A percentile compares a stretch with the other conserved stretches of the same genome.
Conservation (phyloP, 1,140 invertebrate species). For the Drosophila gunungcola region DNA sequence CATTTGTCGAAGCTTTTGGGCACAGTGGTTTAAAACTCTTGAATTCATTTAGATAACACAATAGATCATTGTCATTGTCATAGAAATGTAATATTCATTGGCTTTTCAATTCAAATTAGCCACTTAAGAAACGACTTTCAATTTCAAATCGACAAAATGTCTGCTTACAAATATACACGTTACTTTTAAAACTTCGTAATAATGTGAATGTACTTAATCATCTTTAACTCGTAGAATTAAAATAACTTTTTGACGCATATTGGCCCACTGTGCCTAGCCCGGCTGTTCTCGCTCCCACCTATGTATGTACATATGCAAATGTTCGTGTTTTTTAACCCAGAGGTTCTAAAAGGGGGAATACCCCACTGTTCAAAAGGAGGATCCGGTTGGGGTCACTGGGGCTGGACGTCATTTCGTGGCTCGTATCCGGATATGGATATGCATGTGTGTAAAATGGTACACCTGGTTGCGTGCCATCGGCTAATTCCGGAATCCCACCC, state of each 20-base stretch:
- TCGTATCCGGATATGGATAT: conserved; percentile 10
- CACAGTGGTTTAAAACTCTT: conserved; percentile 16
- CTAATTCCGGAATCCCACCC: conserved; percentile 70
- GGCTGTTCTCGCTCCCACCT: conserved; percentile 1
- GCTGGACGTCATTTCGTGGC: conserved; percentile 21
- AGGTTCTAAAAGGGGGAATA: background rate
- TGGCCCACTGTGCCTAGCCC: background rate
- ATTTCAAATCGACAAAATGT: too few species aligned
- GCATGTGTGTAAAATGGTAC: conserved; percentile 56
- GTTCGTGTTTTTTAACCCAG: background rate
- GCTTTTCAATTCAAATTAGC: too few species aligned
- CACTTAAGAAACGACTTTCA: too few species aligned
- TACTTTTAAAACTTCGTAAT: too few species aligned
- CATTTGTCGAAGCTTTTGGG: conserved; percentile 2
- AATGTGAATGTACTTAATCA: too few species aligned
- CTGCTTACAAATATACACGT: too few species aligned
- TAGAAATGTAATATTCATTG: too few species aligned
- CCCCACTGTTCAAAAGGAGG: background rate
- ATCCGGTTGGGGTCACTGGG: conserved; percentile 25
- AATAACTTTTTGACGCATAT: background rate
- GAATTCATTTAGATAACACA: too few species aligned
- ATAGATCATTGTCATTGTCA: too few species aligned
- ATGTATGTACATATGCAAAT: background rate
- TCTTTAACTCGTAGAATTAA: too few species aligned
- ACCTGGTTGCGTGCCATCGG: conserved; percentile 60